Evolutionary conservation across 2,888 invertebrate species (phyloP), one percentile per base, ranked within the genome.

Genomic region (Subacronicta megacephala): DNA sequence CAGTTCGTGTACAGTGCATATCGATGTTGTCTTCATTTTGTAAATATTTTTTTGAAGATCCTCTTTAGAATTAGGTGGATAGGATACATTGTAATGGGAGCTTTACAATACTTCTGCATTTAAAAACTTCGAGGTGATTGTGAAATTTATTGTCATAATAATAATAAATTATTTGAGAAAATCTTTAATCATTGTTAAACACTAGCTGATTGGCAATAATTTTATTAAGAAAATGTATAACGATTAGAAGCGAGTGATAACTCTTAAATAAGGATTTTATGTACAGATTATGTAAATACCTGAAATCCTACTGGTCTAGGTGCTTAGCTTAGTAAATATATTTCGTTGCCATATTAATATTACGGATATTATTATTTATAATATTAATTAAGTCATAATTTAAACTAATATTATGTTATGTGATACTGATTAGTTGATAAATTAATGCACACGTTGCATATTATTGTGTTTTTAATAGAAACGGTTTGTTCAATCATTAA

Each of bases 321-420:
- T 92, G 92, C 91, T 90, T 93, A 92, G 93, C 86, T n/a, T 89
- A 90, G 89, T 88, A 89, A 89, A 90, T 89, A 87, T 90, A 88
- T 93, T 93, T 91, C 89, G 93, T 94, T 94, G 94, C 94, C 94
- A 94, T 94, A 94, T 93, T 93, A 93, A 91, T 88, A 83, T 90
- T 92, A 92, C 90, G 89, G 82, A 89, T 91, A 91, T 89, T 86
- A 90, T 92, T 91, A 93, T 93, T 91, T 93, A 92, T 93, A 89
- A 87, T 86, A 86, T 85, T 85, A 84, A 75, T 86, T 92, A 90
- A 92, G 90, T 88, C 84, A 89, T 90, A 90, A 90, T 90, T 90
- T 90, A 89, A 90, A 89, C 78, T 87, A 83, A 87, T 84, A 85
- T 81, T 87, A 89, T 87, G 68, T 91, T 90, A 92, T 93, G 93